phyloP scores from a whole-genome alignment of 2,797 vertebrate species.

The Champsocephalus gunnari region DNA sequence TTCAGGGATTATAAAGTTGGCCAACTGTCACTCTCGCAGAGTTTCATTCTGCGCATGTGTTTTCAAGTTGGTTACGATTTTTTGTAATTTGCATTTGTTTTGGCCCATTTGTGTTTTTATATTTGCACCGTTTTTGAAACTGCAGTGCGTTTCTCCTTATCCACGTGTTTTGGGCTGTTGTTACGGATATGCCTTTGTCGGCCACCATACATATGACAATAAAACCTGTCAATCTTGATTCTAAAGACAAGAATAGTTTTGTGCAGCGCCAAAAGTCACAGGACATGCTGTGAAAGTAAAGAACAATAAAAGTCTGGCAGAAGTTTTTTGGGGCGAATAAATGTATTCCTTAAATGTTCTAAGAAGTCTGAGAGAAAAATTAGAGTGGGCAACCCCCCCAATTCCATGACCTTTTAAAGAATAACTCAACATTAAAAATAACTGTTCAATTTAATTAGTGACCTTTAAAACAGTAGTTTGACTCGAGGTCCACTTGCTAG shows the following conservation, averaged over 20 bases:
- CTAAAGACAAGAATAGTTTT: neutral
- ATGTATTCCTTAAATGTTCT: neutral
- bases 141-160: too few relatives aligned
- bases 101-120: too few relatives aligned
- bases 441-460: neutral
- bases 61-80: too few relatives aligned
- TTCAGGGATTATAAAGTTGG: too few relatives aligned
- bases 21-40: too few relatives aligned
- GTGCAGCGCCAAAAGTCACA: neutral
- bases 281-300: neutral
- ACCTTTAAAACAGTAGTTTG: slow-evolving; percentile 1
- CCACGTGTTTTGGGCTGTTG: too few relatives aligned
- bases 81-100: too few relatives aligned
- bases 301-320: neutral
- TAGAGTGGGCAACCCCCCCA: neutral
- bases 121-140: too few relatives aligned
- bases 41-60: too few relatives aligned
- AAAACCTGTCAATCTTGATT: too few relatives aligned
- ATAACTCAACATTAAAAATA: neutral
- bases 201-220: too few relatives aligned
- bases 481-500: neutral
- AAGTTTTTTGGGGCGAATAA: neutral
- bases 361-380: neutral
- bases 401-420: neutral
- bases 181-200: too few relatives aligned